These are phyloP conservation scores for Brachystomella parvula DNA, from an alignment of 1,140 invertebrate species.

Conservation along the genomic window DNA sequence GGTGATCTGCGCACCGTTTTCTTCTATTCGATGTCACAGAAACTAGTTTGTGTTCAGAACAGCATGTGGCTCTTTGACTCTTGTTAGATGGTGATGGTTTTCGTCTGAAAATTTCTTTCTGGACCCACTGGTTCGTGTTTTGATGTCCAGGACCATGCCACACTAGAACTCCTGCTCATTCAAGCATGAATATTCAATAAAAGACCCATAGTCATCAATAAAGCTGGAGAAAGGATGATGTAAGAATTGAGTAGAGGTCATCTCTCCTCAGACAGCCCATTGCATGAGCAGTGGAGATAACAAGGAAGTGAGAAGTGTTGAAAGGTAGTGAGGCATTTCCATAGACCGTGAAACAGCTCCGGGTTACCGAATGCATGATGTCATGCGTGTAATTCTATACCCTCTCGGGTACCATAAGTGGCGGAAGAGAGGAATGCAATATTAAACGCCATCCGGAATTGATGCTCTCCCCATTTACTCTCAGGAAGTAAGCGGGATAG, in stretches of 20 bases:
- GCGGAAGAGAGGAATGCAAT: not conserved
- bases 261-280: not conserved
- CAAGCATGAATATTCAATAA: constrained; percentile 5
- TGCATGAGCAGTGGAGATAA: too few relatives aligned
- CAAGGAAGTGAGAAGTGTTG: not conserved
- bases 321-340: not conserved
- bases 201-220: constrained; percentile 6
- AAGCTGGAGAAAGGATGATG: not conserved
- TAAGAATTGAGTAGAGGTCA: constrained; percentile 3
- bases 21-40: too few relatives aligned
- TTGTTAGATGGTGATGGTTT: too few relatives aligned
- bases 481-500: too few relatives aligned
- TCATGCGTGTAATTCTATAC: constrained; percentile 5
- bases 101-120: too few relatives aligned
- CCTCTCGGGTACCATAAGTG: constrained; percentile 9
- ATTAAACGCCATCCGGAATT: constrained; percentile 3
- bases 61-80: too few relatives aligned
- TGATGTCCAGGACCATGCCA: too few relatives aligned
- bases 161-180: not conserved
- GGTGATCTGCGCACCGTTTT: too few relatives aligned
- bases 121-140: too few relatives aligned
- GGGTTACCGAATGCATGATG: too few relatives aligned
- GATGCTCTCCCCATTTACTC: not conserved
- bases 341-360: not conserved
- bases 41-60: too few relatives aligned